Evolutionary conservation across 2,113 vertebrate species (phyloP).

Genomic region (Cynoglossus semilaevis): DNA sequence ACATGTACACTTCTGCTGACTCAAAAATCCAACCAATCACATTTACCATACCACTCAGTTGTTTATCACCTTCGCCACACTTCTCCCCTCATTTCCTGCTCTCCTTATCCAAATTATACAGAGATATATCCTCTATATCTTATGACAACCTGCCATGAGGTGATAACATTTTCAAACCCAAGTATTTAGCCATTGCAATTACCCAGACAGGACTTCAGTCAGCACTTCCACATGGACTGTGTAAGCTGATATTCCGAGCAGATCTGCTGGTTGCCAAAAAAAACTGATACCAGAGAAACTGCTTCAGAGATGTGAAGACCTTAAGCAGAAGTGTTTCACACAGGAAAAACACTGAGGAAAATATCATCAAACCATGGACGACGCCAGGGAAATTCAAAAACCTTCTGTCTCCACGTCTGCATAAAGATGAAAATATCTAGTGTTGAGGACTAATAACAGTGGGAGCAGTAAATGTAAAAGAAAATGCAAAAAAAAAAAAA

Average conservation of each 20-base stretch:
- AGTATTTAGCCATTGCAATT: constrained; percentile 58
- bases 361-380: constrained; percentile 38
- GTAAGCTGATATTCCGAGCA: constrained; percentile 26
- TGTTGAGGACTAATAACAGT: too few relatives aligned
- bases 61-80: constrained; percentile 45
- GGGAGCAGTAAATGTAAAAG: too few relatives aligned
- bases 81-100: constrained; percentile 25
- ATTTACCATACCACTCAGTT: constrained; percentile 38
- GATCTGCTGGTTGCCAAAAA: constrained; percentile 11
- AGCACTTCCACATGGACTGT: constrained; percentile 47
- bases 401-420: too few relatives aligned
- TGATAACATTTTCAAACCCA: constrained; percentile 54
- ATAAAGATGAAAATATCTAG: too few relatives aligned
- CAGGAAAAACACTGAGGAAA: constrained; percentile 20
- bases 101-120: constrained; percentile 55
- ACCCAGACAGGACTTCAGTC: constrained; percentile 53
- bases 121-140: constrained; percentile 63
- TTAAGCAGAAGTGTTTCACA: constrained; percentile 22
- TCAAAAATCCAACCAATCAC: constrained; percentile 35
- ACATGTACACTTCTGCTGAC: too few relatives aligned
- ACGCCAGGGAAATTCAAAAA: too few relatives aligned
- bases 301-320: constrained; percentile 18
- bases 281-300: constrained; percentile 3
- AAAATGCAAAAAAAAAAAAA: too few relatives aligned
- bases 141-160: constrained; percentile 62